A percentile compares a stretch with the other conserved stretches of the same genome.
phyloP scores from a whole-genome alignment of 2,797 vertebrate species.

The Anabas testudineus region DNA sequence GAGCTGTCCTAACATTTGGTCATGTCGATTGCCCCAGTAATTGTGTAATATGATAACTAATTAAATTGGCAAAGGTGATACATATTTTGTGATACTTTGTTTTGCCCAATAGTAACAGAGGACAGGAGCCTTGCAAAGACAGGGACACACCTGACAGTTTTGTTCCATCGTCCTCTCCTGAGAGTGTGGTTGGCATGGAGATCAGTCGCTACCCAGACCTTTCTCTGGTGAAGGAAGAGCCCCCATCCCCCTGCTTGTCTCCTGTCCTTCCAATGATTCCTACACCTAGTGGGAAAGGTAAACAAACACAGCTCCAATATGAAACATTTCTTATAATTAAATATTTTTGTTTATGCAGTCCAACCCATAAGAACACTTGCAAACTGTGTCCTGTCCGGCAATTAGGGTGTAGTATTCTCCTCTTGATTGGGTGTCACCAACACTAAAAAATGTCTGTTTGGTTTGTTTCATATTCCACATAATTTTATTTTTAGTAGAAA shows the following conservation, averaged over 20 bases:
- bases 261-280: slow-evolving; percentile 96
- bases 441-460: no score
- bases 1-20: background rate
- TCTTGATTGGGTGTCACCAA: no score
- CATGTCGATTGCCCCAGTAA: background rate
- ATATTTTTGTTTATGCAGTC: slow-evolving; percentile 4
- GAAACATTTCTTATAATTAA: background rate
- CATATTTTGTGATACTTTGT: background rate
- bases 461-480: no score
- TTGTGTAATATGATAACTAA: background rate
- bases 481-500: no score
- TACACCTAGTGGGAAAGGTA: slow-evolving; percentile 92
- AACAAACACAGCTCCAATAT: background rate
- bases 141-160: slow-evolving; percentile 98
- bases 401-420: no score
- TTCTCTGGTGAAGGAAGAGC: slow-evolving; percentile 94
- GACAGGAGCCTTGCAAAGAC: slow-evolving; percentile 93
- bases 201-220: slow-evolving; percentile 96
- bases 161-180: slow-evolving; percentile 97
- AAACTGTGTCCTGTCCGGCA: no score
- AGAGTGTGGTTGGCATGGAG: slow-evolving; percentile 96
- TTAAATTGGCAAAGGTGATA: slow-evolving; percentile 21
- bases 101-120: slow-evolving; percentile 78
- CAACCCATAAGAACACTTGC: no score
- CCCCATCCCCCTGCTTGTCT: slow-evolving; percentile 91